Evolutionary conservation across 2,113 vertebrate species (phyloP).

Genomic region (Galemys pyrenaicus): DNA sequence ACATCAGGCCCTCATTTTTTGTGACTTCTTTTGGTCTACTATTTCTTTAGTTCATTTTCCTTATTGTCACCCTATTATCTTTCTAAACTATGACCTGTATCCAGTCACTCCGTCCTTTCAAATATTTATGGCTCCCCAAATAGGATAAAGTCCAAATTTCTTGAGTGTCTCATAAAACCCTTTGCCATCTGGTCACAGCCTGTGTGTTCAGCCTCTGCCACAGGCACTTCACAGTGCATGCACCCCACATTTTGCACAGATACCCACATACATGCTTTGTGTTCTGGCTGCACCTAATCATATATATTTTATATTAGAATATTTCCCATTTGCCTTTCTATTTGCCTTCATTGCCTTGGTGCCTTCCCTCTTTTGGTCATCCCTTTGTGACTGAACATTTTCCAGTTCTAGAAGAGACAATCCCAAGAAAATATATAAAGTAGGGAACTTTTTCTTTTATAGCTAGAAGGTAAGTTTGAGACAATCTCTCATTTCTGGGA

Average conservation of each 20-base stretch:
- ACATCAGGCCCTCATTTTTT: background rate
- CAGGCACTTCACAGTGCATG: background rate
- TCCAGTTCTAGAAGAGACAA: background rate
- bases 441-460: background rate
- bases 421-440: background rate
- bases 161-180: background rate
- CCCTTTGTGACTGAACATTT: background rate
- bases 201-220: background rate
- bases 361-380: background rate
- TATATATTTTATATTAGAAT: background rate
- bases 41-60: background rate
- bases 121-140: background rate
- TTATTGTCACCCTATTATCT: background rate
- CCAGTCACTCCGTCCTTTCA: background rate
- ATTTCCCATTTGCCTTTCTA: background rate
- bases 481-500: background rate
- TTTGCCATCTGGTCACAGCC: background rate
- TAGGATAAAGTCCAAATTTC: conserved; percentile 9
- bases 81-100: background rate
- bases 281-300: background rate
- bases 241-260: background rate
- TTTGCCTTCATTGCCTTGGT: background rate
- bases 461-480: background rate
- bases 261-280: background rate
- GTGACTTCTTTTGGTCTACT: background rate